Percentiles rank a stretch among this genome's conserved stretches.
phyloP scores from a whole-genome alignment of 2,888 invertebrate genomes.

The Cremastinae sp. region DNA sequence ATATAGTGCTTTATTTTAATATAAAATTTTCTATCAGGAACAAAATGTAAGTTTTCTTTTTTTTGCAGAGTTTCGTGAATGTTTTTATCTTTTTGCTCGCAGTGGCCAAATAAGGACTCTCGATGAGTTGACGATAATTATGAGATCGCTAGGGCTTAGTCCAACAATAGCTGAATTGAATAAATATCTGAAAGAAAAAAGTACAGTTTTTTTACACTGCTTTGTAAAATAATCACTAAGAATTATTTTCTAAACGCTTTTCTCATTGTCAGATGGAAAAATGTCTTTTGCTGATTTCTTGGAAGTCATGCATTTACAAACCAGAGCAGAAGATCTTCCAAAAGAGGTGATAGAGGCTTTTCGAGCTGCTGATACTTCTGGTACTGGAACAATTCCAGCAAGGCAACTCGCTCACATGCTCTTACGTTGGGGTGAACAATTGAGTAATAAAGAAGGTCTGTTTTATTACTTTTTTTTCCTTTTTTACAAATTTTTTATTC shows the following conservation, averaged over 20 bases:
- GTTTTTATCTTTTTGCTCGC: conserved; percentile 96
- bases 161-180: conserved; percentile 95
- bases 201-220: conserved; percentile 68
- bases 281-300: conserved; percentile 97
- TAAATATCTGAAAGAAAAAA: conserved; percentile 88
- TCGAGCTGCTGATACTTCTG: conserved; percentile 89
- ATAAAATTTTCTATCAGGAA: too few species aligned
- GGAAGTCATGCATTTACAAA: conserved; percentile 96
- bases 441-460: conserved; percentile 84
- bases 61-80: conserved; percentile 94
- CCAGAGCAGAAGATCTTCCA: conserved; percentile 90
- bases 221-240: neutral
- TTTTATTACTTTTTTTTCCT: conserved; percentile 9
- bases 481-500: neutral
- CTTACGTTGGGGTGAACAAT: conserved; percentile 95
- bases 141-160: conserved; percentile 96
- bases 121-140: conserved; percentile 95
- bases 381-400: conserved; percentile 89
- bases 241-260: conserved; percentile 6
- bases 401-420: conserved; percentile 92
- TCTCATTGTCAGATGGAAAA: conserved; percentile 85
- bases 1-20: conserved; percentile 3
- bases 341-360: conserved; percentile 94
- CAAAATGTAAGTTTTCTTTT: conserved; percentile 37
- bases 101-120: conserved; percentile 93